Percentiles rank a stretch among this genome's conserved stretches.
Conservation (phyloP, 2,888 invertebrate species). For the Liodrosophila aerea region DNA sequence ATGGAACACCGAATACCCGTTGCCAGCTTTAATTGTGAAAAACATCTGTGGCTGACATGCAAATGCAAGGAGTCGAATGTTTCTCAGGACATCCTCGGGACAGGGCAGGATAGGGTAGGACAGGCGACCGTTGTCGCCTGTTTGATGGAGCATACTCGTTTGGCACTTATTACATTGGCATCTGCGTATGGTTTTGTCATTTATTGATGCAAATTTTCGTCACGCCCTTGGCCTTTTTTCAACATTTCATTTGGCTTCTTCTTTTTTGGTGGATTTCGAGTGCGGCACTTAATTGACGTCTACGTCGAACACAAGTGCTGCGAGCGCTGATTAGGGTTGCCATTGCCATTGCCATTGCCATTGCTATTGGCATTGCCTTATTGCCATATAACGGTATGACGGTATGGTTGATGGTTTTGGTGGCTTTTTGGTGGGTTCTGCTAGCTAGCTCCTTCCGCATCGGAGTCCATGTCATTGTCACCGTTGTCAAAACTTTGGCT, state of each 20-base stretch:
- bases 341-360: constrained; percentile 48
- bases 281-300: constrained; percentile 69
- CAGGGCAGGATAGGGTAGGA: no score
- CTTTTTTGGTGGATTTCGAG: constrained; percentile 10
- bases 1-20: constrained; percentile 12
- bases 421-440: neutral
- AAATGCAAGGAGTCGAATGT: constrained; percentile 62
- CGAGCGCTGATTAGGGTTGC: constrained; percentile 70
- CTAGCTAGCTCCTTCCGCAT: no score
- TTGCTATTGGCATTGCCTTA: constrained; percentile 11
- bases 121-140: constrained; percentile 23
- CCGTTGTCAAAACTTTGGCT: constrained; percentile 65
- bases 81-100: no score
- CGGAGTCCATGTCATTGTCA: constrained; percentile 61
- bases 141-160: constrained; percentile 69
- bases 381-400: constrained; percentile 17
- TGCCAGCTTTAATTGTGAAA: constrained; percentile 69
- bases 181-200: constrained; percentile 76
- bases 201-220: constrained; percentile 73
- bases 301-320: constrained; percentile 72
- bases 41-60: constrained; percentile 70
- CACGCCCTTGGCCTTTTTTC: constrained; percentile 41
- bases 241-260: neutral
- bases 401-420: constrained; percentile 1
- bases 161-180: constrained; percentile 76